phyloP scores from a whole-genome alignment of 2,888 invertebrate genomes.

The Stramonita haemastoma region DNA sequence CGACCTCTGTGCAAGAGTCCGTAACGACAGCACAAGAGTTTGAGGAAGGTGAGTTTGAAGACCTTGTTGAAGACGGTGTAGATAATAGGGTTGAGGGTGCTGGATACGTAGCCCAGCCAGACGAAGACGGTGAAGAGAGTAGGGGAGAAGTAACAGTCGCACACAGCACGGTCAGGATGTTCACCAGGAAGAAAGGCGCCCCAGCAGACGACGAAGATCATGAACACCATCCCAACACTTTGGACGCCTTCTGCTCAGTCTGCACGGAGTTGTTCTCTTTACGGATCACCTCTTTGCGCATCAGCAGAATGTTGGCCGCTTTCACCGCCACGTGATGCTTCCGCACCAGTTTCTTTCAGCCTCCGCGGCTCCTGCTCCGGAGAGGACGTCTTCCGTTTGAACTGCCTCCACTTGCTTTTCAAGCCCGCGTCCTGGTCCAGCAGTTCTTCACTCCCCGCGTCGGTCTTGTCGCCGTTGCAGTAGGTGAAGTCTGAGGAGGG shows the following conservation, averaged over 20 bases:
- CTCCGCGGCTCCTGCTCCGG: constrained; percentile 48
- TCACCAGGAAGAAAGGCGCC: constrained; percentile 76
- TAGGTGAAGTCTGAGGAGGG: not conserved
- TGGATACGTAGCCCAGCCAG: constrained; percentile 77
- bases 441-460: constrained; percentile 10
- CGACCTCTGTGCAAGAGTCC: constrained; percentile 62
- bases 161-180: constrained; percentile 81
- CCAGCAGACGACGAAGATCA: constrained; percentile 76
- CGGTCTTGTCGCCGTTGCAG: not conserved
- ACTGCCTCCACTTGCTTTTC: constrained; percentile 29
- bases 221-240: constrained; percentile 81
- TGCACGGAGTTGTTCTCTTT: constrained; percentile 79
- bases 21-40: constrained; percentile 71
- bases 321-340: constrained; percentile 74
- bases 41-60: constrained; percentile 74
- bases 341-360: constrained; percentile 63
- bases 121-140: constrained; percentile 73
- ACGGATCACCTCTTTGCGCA: constrained; percentile 52
- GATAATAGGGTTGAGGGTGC: constrained; percentile 77
- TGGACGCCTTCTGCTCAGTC: constrained; percentile 96
- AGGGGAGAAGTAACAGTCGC: constrained; percentile 84
- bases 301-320: constrained; percentile 71
- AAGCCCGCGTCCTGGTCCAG: not conserved
- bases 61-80: constrained; percentile 77
- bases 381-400: not conserved